Evolutionary conservation across 2,113 vertebrate species (phyloP), one percentile per base, ranked within the genome.

Genomic region (Coracopsis vasa): DNA sequence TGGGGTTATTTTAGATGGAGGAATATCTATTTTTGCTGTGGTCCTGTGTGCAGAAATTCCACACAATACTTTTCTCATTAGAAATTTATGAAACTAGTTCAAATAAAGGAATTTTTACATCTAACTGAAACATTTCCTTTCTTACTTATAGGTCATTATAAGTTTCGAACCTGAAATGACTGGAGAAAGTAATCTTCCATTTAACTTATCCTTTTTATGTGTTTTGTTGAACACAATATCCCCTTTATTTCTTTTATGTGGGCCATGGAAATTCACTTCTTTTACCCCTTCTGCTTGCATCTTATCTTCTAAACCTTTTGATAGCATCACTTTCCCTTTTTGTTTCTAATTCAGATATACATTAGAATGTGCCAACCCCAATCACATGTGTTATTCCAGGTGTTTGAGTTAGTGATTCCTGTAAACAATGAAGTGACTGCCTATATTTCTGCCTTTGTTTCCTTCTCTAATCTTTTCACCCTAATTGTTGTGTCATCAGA

Each of bases 241-340:
- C 5, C 7, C 15, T 81, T 60, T 53, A 33, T 82, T 81, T 91
- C 79, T 87, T 80, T 75, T 83, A 33, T 35, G 6, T 65, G 61
- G 11, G 25, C 20, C 13, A 16, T 84, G 39, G 17, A 35, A 13
- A 11, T 70, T 94, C 10, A 48, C 28, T 93, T 96, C 51, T 90
- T 69, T 74, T 75, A 92, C 74, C n/a, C 16, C 80, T 88, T 91
- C 58, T 81, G 41, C 75, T 88, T 95, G 44, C 53, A 61, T 48
- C 25, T 87, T 78, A n/a, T 80, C 95, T 97, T 93, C 77, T 74
- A 67, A 92, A 74, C 5, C 41, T 92, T 93, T 88, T 14, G 80
- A 70, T 75, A 79, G 16, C 24, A 41, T 90, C 83, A 56, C 51
- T 80, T 53, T 83, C 91, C 54, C 23, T 48, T 88, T 97, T 88